A percentile compares a stretch with the other conserved stretches of the same genome.
These are phyloP conservation scores for Heliocidaris erythrogramma DNA, from an alignment of 35 echinoderm and acorn worm genomes.

Conservation along the genomic window DNA sequence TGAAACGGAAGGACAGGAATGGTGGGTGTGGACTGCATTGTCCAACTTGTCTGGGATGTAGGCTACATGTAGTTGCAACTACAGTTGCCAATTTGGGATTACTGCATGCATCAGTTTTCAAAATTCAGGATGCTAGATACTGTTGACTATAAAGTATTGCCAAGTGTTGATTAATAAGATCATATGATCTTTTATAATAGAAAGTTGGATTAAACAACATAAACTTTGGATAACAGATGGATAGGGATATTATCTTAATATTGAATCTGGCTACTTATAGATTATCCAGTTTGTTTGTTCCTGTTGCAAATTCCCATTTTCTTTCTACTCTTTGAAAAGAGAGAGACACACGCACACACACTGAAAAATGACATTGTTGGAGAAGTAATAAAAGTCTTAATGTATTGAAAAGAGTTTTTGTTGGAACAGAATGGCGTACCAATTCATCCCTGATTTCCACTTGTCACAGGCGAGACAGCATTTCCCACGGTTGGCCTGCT, in stretches of 20 bases:
- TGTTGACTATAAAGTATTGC: not conserved
- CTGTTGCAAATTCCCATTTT: not conserved
- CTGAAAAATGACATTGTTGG: not conserved
- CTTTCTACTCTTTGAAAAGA: not conserved
- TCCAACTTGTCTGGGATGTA: too few species aligned
- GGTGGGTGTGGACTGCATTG: too few species aligned
- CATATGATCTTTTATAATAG: not conserved
- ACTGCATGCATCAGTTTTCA: too few species aligned
- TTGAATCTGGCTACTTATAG: not conserved
- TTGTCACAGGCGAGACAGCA: not conserved
- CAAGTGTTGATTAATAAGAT: not conserved
- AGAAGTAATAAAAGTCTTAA: constrained; percentile 3
- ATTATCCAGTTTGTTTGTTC: not conserved
- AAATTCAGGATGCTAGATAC: not conserved
- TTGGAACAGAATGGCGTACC: not conserved
- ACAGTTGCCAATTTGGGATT: too few species aligned
- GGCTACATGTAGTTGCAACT: too few species aligned
- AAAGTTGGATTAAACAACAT: not conserved
- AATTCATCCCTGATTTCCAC: not conserved
- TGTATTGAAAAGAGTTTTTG: not conserved
- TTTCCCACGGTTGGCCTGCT: not conserved
- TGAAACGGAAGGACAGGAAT: too few species aligned
- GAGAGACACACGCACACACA: not conserved
- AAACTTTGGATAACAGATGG: not conserved
- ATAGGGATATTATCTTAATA: not conserved